Evolutionary conservation across 1,140 invertebrate genomes (phyloP).

Genomic region (Leptopilina clavipes): DNA sequence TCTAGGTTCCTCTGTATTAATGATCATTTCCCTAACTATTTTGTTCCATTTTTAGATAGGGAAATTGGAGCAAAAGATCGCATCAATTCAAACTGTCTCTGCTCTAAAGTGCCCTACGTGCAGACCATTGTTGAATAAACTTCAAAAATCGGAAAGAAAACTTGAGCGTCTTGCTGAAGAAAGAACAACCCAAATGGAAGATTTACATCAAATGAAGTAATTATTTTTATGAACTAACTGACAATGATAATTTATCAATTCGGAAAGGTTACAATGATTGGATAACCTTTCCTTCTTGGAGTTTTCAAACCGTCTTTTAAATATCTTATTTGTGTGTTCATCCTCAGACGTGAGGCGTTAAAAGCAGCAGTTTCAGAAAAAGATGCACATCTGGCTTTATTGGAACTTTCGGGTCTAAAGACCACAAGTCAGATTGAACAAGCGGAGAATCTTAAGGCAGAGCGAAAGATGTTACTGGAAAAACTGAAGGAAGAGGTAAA

Average conservation of each 20-base stretch:
- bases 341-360: slow-evolving; percentile 84
- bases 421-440: slow-evolving; percentile 79
- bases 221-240: slow-evolving; percentile 58
- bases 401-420: slow-evolving; percentile 86
- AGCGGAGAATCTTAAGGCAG: slow-evolving; percentile 79
- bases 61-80: slow-evolving; percentile 82
- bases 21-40: not conserved
- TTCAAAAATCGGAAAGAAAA: slow-evolving; percentile 78
- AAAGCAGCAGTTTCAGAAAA: slow-evolving; percentile 89
- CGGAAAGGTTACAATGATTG: too few relatives aligned
- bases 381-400: slow-evolving; percentile 87
- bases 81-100: slow-evolving; percentile 81
- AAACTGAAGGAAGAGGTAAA: slow-evolving; percentile 82
- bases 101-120: slow-evolving; percentile 81
- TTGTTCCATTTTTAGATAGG: slow-evolving; percentile 77
- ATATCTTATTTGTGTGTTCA: not conserved
- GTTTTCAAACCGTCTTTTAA: too few relatives aligned
- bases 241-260: too few relatives aligned
- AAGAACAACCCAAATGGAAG: slow-evolving; percentile 81
- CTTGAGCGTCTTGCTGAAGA: slow-evolving; percentile 77
- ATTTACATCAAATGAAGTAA: slow-evolving; percentile 88
- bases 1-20: not conserved
- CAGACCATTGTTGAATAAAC: slow-evolving; percentile 76
- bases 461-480: slow-evolving; percentile 79
- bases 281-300: too few relatives aligned